These are phyloP conservation scores for Xiphydria camelus DNA, from an alignment of 2,888 invertebrate species.

Conservation along the genomic window DNA sequence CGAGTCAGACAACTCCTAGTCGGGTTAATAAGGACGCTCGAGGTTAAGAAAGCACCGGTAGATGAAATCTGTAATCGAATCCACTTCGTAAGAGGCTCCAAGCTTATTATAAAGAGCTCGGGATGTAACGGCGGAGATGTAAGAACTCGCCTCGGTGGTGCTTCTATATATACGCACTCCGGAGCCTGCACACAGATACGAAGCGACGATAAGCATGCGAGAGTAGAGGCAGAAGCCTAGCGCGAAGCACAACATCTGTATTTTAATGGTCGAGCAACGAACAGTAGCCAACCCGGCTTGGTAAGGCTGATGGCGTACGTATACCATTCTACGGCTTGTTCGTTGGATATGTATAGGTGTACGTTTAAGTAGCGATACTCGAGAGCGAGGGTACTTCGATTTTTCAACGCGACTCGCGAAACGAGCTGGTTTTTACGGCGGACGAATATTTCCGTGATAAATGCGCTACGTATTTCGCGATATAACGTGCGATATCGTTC, in stretches of 20 bases:
- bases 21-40: too few species aligned
- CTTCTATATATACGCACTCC: neutral
- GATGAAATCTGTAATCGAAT: slow-evolving; percentile 1
- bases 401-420: too few species aligned
- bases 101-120: slow-evolving; percentile 1
- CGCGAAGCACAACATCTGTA: slow-evolving; percentile 26
- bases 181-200: slow-evolving; percentile 18
- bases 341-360: slow-evolving; percentile 8
- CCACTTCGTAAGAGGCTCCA: neutral
- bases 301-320: slow-evolving; percentile 18
- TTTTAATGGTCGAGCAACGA: slow-evolving; percentile 22
- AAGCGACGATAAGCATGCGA: slow-evolving; percentile 23
- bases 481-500: too few species aligned
- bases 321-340: slow-evolving; percentile 17
- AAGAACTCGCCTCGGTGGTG: slow-evolving; percentile 8
- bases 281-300: slow-evolving; percentile 17
- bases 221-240: slow-evolving; percentile 6
- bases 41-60: neutral
- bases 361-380: too few species aligned
- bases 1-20: too few species aligned
- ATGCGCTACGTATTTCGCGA: too few species aligned
- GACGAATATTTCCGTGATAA: too few species aligned
- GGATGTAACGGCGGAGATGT: neutral
- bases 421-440: too few species aligned
- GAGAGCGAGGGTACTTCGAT: too few species aligned